A percentile compares a stretch with the other conserved stretches of the same genome.
Evolutionary conservation across 2,888 invertebrate species (phyloP).

Genomic region (Chironomus riparius): DNA sequence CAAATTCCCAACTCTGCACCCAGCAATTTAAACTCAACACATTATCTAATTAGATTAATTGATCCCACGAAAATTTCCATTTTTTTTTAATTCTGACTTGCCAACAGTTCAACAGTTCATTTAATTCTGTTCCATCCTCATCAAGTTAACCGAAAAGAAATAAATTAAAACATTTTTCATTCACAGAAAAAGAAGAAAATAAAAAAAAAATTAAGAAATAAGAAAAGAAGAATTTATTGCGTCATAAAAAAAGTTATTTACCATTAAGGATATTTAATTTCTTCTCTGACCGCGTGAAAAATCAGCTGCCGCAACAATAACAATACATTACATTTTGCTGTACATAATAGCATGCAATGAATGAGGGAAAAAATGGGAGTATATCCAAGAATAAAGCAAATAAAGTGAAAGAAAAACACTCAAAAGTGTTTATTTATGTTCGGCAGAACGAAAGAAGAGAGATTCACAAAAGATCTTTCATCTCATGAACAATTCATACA

Average conservation of each 20-base stretch:
- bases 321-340: neutral
- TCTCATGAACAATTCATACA: neutral
- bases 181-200: neutral
- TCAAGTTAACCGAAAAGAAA: too few relatives aligned
- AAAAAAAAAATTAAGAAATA: neutral
- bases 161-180: neutral
- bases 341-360: neutral
- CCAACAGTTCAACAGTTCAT: too few relatives aligned
- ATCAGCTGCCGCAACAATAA: neutral
- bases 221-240: constrained; percentile 5
- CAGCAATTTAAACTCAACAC: too few relatives aligned
- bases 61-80: too few relatives aligned
- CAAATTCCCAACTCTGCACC: too few relatives aligned
- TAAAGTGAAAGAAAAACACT: neutral
- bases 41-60: too few relatives aligned
- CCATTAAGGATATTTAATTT: constrained; percentile 5
- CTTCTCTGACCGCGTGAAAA: neutral
- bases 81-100: too few relatives aligned
- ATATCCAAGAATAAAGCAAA: neutral
- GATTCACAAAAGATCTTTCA: neutral
- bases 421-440: constrained; percentile 7
- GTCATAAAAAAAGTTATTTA: neutral
- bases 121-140: too few relatives aligned
- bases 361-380: neutral
- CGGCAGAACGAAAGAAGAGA: neutral